phyloP scores from a whole-genome alignment of 2,113 vertebrate species.

The Trachemys scripta region DNA sequence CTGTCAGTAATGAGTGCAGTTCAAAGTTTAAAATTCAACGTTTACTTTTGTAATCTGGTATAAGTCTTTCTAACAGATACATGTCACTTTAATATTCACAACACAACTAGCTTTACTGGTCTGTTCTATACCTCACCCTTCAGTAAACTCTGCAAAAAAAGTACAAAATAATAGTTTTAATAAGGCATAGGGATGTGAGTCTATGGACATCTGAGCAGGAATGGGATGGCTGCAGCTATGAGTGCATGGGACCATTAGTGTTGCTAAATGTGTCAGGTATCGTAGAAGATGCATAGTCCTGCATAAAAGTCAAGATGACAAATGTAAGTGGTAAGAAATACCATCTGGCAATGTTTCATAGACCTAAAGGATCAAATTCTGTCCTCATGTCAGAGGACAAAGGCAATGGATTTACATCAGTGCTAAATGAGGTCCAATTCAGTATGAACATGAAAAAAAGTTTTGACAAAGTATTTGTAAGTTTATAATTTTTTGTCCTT shows the following conservation, averaged over 20 bases:
- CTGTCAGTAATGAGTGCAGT: constrained; percentile 63
- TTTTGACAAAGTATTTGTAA: background rate
- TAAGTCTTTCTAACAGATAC: background rate
- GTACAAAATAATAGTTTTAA: background rate
- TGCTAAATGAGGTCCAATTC: constrained; percentile 23
- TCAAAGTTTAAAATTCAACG: constrained; percentile 6
- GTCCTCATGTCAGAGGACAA: constrained; percentile 19
- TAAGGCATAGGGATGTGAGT: background rate
- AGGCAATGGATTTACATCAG: background rate
- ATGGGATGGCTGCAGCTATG: constrained; percentile 45
- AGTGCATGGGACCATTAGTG: constrained; percentile 33
- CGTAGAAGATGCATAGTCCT: background rate
- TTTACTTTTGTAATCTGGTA: constrained; percentile 27
- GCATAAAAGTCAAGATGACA: constrained; percentile 43
- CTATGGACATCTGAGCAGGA: background rate
- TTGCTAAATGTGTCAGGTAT: constrained; percentile 42
- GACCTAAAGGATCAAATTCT: constrained; percentile 49
- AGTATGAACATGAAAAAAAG: background rate
- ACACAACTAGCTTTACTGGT: background rate
- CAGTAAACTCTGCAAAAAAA: background rate
- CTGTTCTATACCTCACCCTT: background rate
- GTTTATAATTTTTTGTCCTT: background rate
- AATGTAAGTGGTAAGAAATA: constrained; percentile 65
- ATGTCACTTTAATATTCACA: background rate
- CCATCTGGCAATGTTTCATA: constrained; percentile 52